Conservation (phyloP, 2,113 vertebrate species). For the Alectura lathami region DNA sequence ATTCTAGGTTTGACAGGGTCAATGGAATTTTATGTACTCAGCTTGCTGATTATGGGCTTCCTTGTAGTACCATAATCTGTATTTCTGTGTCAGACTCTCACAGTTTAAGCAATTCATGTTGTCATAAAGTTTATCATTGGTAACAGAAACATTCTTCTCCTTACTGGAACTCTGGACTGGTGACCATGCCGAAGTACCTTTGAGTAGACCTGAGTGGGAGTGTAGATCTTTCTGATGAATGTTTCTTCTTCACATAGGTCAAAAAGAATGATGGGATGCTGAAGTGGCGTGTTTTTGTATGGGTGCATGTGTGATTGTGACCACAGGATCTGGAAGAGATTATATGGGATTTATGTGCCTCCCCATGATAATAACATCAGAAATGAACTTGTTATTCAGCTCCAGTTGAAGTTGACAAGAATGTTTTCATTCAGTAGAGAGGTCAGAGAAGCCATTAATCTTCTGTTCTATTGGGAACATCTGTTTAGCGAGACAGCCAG, state of each 20-base stretch:
- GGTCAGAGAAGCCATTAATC: neutral
- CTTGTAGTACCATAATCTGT: neutral
- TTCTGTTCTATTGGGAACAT: neutral
- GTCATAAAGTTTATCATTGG: neutral
- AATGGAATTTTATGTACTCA: neutral
- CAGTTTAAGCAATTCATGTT: neutral
- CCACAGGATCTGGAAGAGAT: neutral
- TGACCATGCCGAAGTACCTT: neutral
- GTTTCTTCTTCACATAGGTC: neutral
- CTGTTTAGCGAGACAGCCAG: neutral
- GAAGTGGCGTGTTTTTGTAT: accelerated
- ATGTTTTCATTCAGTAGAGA: neutral
- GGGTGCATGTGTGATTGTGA: accelerated
- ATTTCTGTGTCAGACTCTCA: neutral
- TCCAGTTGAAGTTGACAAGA: neutral
- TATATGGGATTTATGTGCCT: neutral
- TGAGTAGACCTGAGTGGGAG: neutral
- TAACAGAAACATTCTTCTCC: neutral
- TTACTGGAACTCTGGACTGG: neutral
- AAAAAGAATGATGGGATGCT: neutral
- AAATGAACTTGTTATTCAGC: neutral
- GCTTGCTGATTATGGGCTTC: neutral
- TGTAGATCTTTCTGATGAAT: neutral
- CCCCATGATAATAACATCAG: neutral
- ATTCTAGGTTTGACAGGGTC: neutral